Base-by-base conservation (phyloP, 2,888 invertebrate species). In the Xanthorhoe spadicearia region DNA sequence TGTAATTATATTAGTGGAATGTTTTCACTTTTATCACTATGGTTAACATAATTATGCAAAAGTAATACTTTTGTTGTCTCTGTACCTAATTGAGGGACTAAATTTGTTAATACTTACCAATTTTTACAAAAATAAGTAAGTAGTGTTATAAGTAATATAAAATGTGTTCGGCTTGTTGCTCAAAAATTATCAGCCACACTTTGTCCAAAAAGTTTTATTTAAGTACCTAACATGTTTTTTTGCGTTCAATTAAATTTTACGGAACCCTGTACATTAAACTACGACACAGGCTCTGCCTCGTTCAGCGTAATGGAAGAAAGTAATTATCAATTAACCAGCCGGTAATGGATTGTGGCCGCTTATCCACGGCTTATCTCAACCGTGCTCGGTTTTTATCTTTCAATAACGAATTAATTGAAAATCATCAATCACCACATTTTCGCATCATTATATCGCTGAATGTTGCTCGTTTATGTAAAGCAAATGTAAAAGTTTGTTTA, bases 301-400 rank as follows among this genome's bases (percentile, higher is more conserved):
- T 89, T 85, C 86, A 80, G 78, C 82, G 87, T 91, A 92, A 92
- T 92, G 90, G 90, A 91, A 91, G 92, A 92, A 92, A 92, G 92
- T 92, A 91, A 92, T 93, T 92, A 92, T 91, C 90, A 92, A 92
- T 93, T 92, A 92, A 92, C 90, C 86, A 88, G 81, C 84, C 88
- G 88, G 89, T 92, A 93, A 92, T 91, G 88, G 92, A 92, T 92
- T 89, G 91, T 81, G 88, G 88, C 83, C 84, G 91, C 87, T 90
- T 89, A 90, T 89, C 88, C 86, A 71, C 77, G 83, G 89, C 88
- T 90, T 90, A 90, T 90, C 90, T 85, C 83, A 83, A 85, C 83
- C 81, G 84, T 81, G 81, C 81, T 84, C 81, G 69, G 80, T 80
- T 86, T 59, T 83, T 84, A 88, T 87, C 83, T 80, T 85, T 86